Percentiles rank a stretch among this genome's conserved stretches.
Evolutionary conservation across 2,797 vertebrate species (phyloP).

Genomic region (Aplochiton taeniatus): DNA sequence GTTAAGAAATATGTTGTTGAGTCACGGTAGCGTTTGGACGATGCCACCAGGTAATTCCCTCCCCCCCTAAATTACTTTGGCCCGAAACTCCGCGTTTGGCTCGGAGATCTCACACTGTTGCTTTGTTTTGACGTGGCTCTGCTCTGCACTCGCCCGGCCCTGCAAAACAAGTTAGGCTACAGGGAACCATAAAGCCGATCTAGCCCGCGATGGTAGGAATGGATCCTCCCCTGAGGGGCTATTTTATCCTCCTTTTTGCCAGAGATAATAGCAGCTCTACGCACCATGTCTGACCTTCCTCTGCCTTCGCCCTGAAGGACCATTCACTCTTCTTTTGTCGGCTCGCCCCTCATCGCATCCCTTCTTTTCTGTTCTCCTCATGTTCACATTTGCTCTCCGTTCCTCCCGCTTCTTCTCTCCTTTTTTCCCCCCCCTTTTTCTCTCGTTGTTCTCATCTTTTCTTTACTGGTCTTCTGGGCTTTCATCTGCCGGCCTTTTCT

Average conservation of each 20-base stretch:
- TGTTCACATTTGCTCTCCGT: background rate
- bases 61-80: slow-evolving; percentile 3
- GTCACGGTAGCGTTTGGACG: too few relatives aligned
- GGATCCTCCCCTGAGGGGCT: slow-evolving; percentile 43
- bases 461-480: background rate
- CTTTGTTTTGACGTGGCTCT: slow-evolving; percentile 38
- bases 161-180: slow-evolving; percentile 39
- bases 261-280: slow-evolving; percentile 43
- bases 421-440: slow-evolving; percentile 8
- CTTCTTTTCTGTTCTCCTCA: slow-evolving; percentile 6
- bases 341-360: slow-evolving; percentile 15
- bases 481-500: slow-evolving; percentile 6
- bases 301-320: slow-evolving; percentile 41
- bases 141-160: slow-evolving; percentile 26
- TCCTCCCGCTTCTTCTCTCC: slow-evolving; percentile 6
- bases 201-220: slow-evolving; percentile 41
- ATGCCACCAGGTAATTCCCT: background rate
- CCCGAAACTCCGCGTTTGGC: slow-evolving; percentile 1
- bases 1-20: too few relatives aligned
- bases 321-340: slow-evolving; percentile 23
- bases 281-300: slow-evolving; percentile 41
- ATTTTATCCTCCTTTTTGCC: slow-evolving; percentile 34
- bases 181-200: slow-evolving; percentile 43
- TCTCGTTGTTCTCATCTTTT: background rate
- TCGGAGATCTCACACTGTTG: slow-evolving; percentile 17